phyloP scores from a whole-genome alignment of 2,113 vertebrate genomes.

The Porphyrio hochstetteri region DNA sequence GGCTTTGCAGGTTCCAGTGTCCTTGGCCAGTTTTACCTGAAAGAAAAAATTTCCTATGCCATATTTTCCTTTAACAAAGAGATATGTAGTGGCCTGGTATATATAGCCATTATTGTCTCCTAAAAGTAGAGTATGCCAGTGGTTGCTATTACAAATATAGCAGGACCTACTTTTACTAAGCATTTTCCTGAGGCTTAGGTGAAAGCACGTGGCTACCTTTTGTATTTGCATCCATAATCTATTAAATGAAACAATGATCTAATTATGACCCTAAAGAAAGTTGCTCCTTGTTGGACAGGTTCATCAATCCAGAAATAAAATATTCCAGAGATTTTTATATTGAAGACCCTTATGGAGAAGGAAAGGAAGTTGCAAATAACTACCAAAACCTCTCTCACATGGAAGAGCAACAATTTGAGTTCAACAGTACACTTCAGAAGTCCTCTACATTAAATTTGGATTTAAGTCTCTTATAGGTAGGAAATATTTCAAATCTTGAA shows the following conservation, averaged over 20 bases:
- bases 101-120: background rate
- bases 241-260: background rate
- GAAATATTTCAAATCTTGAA: background rate
- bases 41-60: background rate
- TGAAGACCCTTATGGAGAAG: background rate
- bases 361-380: background rate
- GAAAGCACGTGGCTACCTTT: background rate
- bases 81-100: background rate
- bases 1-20: background rate
- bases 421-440: background rate
- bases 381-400: background rate
- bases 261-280: background rate
- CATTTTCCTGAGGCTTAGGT: background rate
- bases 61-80: background rate
- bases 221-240: background rate
- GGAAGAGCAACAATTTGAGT: background rate
- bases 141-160: background rate
- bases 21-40: background rate
- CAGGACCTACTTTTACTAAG: background rate
- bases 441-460: background rate
- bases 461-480: background rate
- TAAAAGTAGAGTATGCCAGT: background rate
- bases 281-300: background rate
- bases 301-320: background rate
- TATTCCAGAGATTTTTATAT: background rate